These are phyloP conservation scores for Brachyalestes nurse DNA, from an alignment of 2,797 vertebrate genomes.

Conservation along the genomic window DNA sequence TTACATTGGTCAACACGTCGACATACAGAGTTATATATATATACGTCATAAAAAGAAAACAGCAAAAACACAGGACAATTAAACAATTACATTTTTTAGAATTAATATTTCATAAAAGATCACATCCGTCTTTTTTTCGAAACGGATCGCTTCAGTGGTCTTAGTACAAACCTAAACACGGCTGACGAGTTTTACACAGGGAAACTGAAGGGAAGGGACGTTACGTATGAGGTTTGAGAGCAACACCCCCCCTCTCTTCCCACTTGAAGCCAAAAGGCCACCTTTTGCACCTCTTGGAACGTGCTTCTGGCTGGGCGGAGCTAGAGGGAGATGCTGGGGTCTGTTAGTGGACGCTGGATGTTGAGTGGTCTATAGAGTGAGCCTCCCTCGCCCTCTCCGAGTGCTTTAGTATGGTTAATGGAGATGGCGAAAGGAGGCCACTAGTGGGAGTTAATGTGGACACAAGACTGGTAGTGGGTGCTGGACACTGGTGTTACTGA, in stretches of 20 bases:
- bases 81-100: constrained; percentile 73
- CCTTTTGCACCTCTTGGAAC: constrained; percentile 2
- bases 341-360: constrained; percentile 59
- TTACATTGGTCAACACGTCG: constrained; percentile 75
- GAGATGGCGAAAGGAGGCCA: constrained; percentile 69
- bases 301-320: constrained; percentile 61
- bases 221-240: constrained; percentile 67
- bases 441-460: constrained; percentile 48
- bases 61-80: constrained; percentile 80
- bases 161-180: constrained; percentile 69
- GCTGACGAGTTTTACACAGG: constrained; percentile 64
- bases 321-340: constrained; percentile 66
- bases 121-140: constrained; percentile 70
- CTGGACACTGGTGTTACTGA: constrained; percentile 42
- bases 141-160: constrained; percentile 75
- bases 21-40: constrained; percentile 76
- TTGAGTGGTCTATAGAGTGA: constrained; percentile 50
- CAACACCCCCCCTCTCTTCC: constrained; percentile 65
- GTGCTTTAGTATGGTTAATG: constrained; percentile 84
- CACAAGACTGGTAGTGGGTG: constrained; percentile 36
- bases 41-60: constrained; percentile 72
- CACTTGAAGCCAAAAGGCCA: constrained; percentile 59
- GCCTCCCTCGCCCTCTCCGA: constrained; percentile 71
- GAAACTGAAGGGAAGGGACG: constrained; percentile 61
- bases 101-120: constrained; percentile 71